phyloP scores from a whole-genome alignment of 2,113 vertebrate species.

The Macrotis lagotis region DNA sequence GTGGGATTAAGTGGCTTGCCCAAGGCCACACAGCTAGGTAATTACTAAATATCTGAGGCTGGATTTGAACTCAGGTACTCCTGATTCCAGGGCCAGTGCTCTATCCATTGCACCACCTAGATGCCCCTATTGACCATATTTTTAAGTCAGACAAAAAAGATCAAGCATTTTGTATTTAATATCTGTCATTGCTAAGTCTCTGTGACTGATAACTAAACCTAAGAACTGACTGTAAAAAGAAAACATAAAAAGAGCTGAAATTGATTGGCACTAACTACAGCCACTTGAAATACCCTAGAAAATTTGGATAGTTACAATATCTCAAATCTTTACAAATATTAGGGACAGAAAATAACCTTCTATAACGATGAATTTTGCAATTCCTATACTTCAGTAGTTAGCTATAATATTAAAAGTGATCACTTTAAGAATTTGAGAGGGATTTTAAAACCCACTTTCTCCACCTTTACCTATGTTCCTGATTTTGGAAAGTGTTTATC shows the following conservation, averaged over 20 bases:
- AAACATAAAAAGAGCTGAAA: not conserved
- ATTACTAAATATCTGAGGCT: too few relatives aligned
- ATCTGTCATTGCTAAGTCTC: not conserved
- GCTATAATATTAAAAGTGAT: not conserved
- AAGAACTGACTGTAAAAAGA: not conserved
- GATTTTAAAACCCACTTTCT: too few relatives aligned
- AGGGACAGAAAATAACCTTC: not conserved
- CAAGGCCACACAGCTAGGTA: too few relatives aligned
- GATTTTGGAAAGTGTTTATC: too few relatives aligned
- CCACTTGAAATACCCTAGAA: not conserved
- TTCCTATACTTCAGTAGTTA: not conserved
- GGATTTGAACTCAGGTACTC: too few relatives aligned
- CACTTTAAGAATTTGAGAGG: not conserved
- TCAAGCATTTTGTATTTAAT: not conserved
- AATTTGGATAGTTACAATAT: not conserved
- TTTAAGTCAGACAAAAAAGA: not conserved
- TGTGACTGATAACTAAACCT: not conserved
- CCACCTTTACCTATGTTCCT: too few relatives aligned
- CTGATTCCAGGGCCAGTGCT: too few relatives aligned
- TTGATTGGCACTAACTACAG: not conserved
- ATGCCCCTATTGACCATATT: too few relatives aligned
- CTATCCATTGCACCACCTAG: too few relatives aligned
- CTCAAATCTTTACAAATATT: too few relatives aligned
- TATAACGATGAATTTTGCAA: not conserved
- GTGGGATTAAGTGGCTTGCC: too few relatives aligned